phyloP scores from a whole-genome alignment of 2,888 invertebrate species.

The Heliconius erato region DNA sequence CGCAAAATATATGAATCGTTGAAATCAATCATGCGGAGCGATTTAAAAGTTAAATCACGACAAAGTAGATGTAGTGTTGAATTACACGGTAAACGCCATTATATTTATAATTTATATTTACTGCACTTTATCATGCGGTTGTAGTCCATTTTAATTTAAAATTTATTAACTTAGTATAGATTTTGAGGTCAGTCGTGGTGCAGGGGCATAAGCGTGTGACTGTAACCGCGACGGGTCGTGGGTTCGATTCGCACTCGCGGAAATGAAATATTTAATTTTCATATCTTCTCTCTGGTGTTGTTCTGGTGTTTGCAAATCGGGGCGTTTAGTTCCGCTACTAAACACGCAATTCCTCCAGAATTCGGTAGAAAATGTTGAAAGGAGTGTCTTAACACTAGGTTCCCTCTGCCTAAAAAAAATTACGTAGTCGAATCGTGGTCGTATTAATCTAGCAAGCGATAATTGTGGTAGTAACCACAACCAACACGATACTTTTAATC shows the following conservation, averaged over 20 bases:
- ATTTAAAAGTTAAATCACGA: conserved; percentile 53
- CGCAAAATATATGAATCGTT: conserved; percentile 50
- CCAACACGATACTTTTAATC: too few species aligned
- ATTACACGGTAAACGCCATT: conserved; percentile 30
- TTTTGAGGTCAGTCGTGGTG: too few species aligned
- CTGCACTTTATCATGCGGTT: conserved; percentile 7
- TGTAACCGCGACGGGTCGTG: background rate
- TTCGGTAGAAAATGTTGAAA: too few species aligned
- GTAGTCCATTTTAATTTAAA: background rate
- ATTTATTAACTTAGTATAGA: background rate
- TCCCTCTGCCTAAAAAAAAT: background rate
- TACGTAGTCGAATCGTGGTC: too few species aligned
- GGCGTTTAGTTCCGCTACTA: background rate
- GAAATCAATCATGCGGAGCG: conserved; percentile 51
- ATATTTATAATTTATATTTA: conserved; percentile 27
- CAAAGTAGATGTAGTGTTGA: conserved; percentile 42
- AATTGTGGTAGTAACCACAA: too few species aligned
- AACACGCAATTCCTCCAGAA: background rate
- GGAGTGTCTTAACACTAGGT: background rate
- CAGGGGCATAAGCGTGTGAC: too few species aligned
- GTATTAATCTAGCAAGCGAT: too few species aligned
- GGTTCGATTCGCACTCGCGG: background rate
- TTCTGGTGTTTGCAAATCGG: too few species aligned
- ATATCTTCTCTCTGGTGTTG: background rate
- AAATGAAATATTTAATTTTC: background rate